phyloP scores from a whole-genome alignment of 2,797 vertebrate genomes.

The Acanthurus lineatus region DNA sequence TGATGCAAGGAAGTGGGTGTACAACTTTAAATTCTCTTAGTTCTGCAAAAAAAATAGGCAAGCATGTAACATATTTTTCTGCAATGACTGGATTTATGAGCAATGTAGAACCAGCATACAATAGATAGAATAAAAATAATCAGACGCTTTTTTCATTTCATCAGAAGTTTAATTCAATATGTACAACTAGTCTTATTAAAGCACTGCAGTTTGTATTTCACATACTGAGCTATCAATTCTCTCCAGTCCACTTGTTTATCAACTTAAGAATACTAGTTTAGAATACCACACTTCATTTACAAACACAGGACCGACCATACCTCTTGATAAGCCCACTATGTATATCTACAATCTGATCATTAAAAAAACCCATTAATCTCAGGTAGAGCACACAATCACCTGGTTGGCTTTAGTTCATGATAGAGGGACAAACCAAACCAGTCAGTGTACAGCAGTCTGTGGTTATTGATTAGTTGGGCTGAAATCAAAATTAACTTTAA shows the following conservation, averaged over 20 bases:
- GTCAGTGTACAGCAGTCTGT: constrained; percentile 29
- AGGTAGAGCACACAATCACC: constrained; percentile 47
- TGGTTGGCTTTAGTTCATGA: constrained; percentile 33
- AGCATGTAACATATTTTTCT: neutral
- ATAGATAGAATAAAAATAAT: too few relatives aligned
- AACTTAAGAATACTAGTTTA: constrained; percentile 18
- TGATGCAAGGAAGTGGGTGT: neutral
- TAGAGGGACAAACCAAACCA: constrained; percentile 28
- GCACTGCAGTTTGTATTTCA: constrained; percentile 67
- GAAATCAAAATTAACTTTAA: constrained; percentile 24
- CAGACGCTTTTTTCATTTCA: constrained; percentile 9
- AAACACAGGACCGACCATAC: constrained; percentile 31
- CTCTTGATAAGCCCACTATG: constrained; percentile 36
- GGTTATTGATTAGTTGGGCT: constrained; percentile 26
- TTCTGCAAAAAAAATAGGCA: neutral
- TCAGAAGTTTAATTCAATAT: constrained; percentile 79
- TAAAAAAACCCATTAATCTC: constrained; percentile 42
- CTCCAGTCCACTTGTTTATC: constrained; percentile 16
- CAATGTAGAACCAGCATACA: neutral
- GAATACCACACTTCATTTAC: constrained; percentile 47
- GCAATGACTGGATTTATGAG: neutral
- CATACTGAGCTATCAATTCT: constrained; percentile 43
- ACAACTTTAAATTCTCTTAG: neutral
- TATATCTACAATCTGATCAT: constrained; percentile 50
- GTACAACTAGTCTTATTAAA: constrained; percentile 76